Base-by-base conservation (phyloP, 2,113 vertebrate genomes). In the Megalops atlanticus region DNA sequence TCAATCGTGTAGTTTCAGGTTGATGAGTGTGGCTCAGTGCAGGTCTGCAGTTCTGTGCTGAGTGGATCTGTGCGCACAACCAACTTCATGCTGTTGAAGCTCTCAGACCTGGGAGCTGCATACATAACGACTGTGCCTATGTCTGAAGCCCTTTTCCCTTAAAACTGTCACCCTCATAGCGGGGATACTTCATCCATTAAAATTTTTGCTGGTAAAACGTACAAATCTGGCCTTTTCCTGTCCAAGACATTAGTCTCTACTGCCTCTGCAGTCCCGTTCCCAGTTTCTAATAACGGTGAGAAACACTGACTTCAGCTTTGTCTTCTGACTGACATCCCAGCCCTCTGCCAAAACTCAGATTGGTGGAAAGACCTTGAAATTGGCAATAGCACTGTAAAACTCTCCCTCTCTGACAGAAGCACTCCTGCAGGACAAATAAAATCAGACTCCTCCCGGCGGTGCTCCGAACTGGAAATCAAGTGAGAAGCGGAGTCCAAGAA, bases 381-480 rank as follows among this genome's bases (percentile, higher is more conserved):
- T 16, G 36, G 73, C 33, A 72, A 52, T 18, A 79, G 35, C 41
- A 33, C 38, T 47, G 68, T 47, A 71, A 18, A 45, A 52, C 6
- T 18, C 35, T 52, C 49, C n/a, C n/a, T n/a, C n/a, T n/a, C n/a
- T n/a, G n/a, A 21, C 41, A 77, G 36, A 64, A n/a, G 52, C 40
- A 69, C 45, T 54, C 74, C 33, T 64, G 45, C 27, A n/a, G 35
- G 21, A 38, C 31, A 76, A 76, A 80, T 77, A 84, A 73, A 81
- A 71, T 76, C 77, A 73, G 83, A 31, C 18, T 12, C n/a, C 35
- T 47, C 52, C n/a, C 80, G 79, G 76, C 16, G 41, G 58, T 47
- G 74, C 52, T 31, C 70, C 5, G 7, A 64, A 76, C 45, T 74
- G 83, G 77, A 74, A 79, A 84, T 58, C 47, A 82, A 79, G n/a